Conservation (phyloP, 2,888 invertebrate species). For the Drosophila paranaensis region DNA sequence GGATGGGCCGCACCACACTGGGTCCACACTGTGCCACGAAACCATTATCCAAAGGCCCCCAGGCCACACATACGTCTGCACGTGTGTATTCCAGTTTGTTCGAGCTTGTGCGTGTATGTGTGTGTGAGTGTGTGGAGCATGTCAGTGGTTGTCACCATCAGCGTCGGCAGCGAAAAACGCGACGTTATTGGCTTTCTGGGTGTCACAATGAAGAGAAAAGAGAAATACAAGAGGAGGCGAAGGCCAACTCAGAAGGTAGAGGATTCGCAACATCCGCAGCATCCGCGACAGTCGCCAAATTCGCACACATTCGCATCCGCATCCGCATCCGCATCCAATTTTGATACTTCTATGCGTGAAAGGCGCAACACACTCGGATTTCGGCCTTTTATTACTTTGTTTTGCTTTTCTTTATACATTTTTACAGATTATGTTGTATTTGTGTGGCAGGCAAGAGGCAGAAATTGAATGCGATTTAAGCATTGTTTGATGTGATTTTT, state of each 20-base stretch:
- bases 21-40: slow-evolving; percentile 13
- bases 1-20: neutral
- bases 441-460: slow-evolving; percentile 19
- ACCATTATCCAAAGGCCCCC: slow-evolving; percentile 33
- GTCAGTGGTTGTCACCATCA: slow-evolving; percentile 75
- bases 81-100: slow-evolving; percentile 16
- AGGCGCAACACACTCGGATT: slow-evolving; percentile 4
- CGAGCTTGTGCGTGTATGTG: slow-evolving; percentile 9
- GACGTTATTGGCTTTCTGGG: slow-evolving; percentile 72
- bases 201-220: slow-evolving; percentile 38
- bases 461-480: slow-evolving; percentile 24
- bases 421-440: slow-evolving; percentile 36
- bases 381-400: slow-evolving; percentile 35
- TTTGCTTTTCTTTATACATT: slow-evolving; percentile 18
- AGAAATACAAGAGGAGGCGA: neutral
- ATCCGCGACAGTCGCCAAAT: slow-evolving; percentile 10
- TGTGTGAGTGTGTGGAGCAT: slow-evolving; percentile 35
- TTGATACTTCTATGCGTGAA: slow-evolving; percentile 10
- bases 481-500: slow-evolving; percentile 16
- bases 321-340: slow-evolving; percentile 44
- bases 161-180: slow-evolving; percentile 55
- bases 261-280: neutral
- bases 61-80: slow-evolving; percentile 27
- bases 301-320: slow-evolving; percentile 26
- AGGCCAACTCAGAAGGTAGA: slow-evolving; percentile 48